Evolutionary conservation across 2,797 vertebrate species (phyloP), one percentile per base, ranked within the genome.

Genomic region (Protonibea diacanthus): DNA sequence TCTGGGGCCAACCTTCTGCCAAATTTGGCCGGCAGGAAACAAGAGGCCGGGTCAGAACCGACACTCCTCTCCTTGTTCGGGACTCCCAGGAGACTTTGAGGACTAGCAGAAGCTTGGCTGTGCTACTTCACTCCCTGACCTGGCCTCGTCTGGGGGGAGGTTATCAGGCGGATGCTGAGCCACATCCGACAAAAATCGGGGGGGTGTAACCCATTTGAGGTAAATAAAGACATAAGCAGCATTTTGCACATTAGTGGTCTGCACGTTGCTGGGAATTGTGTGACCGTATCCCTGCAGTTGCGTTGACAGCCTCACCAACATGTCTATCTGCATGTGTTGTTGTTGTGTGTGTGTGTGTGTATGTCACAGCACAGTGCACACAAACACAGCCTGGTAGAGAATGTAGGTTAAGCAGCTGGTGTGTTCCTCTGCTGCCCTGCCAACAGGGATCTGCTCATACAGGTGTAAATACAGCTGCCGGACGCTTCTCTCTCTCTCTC

Each of bases 401-500:
- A 88, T 83, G 49, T 86, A 94, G 91, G 94, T 91, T 91, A 92
- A 92, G 91, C 97, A 97, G 96, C 95, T 97, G 96, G 93, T 96
- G 93, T 94, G 92, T 94, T 92, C 95, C 86, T 90, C 81, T 88
- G 84, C 88, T 29, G 74, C 62, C 93, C 96, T 89, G 96, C 96
- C 94, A 97, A 90, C 84, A 93, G 96, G 94, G 94, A 96, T 95
- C 92, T 96, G 95, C 94, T 95, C 96, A 96, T 75, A 93, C 95
- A 98, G 96, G 95, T 98, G 97, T 96, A 96, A 97, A 96, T 95
- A 95, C 96, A 98, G 96, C 96, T 97, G 96, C 94, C 89, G 94
- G 91, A 91, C 92, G 89, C 94, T 88, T 91, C 94, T 92, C 92
- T 88, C 86, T 90, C 93, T 77, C 58, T 88, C 86, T 57, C 60